Evolutionary conservation across 2,888 invertebrate genomes (phyloP).

Genomic region (Melieria omissa): DNA sequence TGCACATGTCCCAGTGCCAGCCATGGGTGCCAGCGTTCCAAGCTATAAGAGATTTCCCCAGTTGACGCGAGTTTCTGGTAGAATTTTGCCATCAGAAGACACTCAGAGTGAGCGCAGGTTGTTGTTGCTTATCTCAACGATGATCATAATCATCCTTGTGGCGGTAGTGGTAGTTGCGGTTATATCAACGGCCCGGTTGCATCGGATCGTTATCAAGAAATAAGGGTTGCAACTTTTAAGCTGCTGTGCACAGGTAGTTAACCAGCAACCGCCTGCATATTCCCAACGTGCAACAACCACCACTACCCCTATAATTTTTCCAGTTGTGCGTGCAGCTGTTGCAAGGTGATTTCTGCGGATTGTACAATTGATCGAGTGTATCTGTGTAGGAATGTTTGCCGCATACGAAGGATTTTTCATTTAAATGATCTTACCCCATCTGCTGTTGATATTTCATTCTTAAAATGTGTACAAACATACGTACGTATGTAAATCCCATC

Average conservation of each 20-base stretch:
- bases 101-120: too few species aligned
- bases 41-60: too few species aligned
- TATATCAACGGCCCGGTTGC: too few species aligned
- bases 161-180: too few species aligned
- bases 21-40: too few species aligned
- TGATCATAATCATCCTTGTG: too few species aligned
- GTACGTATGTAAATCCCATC: too few species aligned
- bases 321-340: constrained; percentile 17
- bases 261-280: constrained; percentile 19
- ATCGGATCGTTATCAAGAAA: not conserved
- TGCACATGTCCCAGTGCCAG: too few species aligned
- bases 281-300: constrained; percentile 2
- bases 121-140: too few species aligned
- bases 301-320: constrained; percentile 17
- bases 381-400: constrained; percentile 4
- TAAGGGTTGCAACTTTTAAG: constrained; percentile 23
- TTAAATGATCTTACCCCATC: not conserved
- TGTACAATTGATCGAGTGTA: not conserved
- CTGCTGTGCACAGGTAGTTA: constrained; percentile 18
- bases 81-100: too few species aligned
- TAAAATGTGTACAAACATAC: not conserved
- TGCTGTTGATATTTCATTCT: not conserved
- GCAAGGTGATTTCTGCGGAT: constrained; percentile 16
- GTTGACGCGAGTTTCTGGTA: too few species aligned
- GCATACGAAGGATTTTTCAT: not conserved